phyloP scores from a whole-genome alignment of 2,888 invertebrate species.

The Chrysolina americana region DNA sequence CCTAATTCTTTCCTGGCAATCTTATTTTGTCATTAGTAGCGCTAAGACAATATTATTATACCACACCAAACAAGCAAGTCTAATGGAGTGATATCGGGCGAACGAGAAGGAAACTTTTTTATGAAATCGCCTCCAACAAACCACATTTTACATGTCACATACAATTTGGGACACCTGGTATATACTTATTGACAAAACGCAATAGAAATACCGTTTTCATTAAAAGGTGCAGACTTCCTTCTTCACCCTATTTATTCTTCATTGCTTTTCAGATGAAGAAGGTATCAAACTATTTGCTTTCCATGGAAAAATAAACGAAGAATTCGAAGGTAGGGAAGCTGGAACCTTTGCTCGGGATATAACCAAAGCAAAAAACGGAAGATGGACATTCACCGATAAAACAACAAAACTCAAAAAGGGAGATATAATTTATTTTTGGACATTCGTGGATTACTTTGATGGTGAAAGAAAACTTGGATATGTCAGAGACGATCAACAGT shows the following conservation, averaged over 20 bases:
- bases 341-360: constrained; percentile 78
- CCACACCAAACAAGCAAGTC: too few relatives aligned
- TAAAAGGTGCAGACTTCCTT: too few relatives aligned
- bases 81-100: too few relatives aligned
- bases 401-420: constrained; percentile 73
- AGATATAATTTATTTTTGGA: constrained; percentile 83
- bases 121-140: too few relatives aligned
- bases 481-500: constrained; percentile 75
- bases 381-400: constrained; percentile 79
- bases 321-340: constrained; percentile 79
- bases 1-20: too few relatives aligned
- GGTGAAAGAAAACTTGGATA: constrained; percentile 73
- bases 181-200: too few relatives aligned
- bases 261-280: constrained; percentile 59
- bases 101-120: too few relatives aligned
- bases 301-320: constrained; percentile 82
- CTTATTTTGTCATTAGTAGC: too few relatives aligned
- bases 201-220: too few relatives aligned
- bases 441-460: constrained; percentile 80
- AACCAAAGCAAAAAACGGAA: constrained; percentile 73
- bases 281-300: constrained; percentile 82
- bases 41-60: too few relatives aligned
- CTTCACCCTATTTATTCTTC: background rate
- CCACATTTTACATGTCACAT: too few relatives aligned
- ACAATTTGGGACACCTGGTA: too few relatives aligned